A percentile compares a stretch with the other conserved stretches of the same genome.
phyloP scores from a whole-genome alignment of 2,797 vertebrate species.

The Xyrichtys novacula region DNA sequence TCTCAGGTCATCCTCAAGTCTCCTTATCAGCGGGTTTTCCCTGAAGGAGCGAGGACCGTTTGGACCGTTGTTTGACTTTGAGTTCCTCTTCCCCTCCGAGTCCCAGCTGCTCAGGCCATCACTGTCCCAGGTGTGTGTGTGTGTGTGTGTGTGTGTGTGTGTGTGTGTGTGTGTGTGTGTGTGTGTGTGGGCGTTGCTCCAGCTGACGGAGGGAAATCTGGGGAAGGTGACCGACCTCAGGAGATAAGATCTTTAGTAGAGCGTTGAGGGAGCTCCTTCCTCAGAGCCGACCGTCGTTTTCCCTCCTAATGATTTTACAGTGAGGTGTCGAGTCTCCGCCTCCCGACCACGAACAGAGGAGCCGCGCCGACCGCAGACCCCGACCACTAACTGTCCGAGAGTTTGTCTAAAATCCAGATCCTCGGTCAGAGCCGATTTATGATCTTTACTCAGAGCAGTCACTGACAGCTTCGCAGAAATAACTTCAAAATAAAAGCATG shows the following conservation, averaged over 20 bases:
- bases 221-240: slow-evolving; percentile 49
- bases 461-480: too few species aligned
- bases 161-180: slow-evolving; percentile 55
- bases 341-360: slow-evolving; percentile 66
- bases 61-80: slow-evolving; percentile 74
- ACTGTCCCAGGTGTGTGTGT: slow-evolving; percentile 73
- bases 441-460: too few species aligned
- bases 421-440: too few species aligned
- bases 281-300: slow-evolving; percentile 55
- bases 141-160: neutral
- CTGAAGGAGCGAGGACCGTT: slow-evolving; percentile 63
- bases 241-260: slow-evolving; percentile 2
- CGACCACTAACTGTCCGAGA: too few species aligned
- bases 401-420: too few species aligned
- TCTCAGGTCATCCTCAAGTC: slow-evolving; percentile 20
- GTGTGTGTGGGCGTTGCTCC: slow-evolving; percentile 39
- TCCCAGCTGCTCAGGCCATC: slow-evolving; percentile 82
- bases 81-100: slow-evolving; percentile 70
- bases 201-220: slow-evolving; percentile 61
- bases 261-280: slow-evolving; percentile 21
- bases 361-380: slow-evolving; percentile 74
- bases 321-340: slow-evolving; percentile 56
- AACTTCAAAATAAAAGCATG: too few species aligned
- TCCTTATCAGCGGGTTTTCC: slow-evolving; percentile 71
- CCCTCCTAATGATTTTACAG: slow-evolving; percentile 63